Percentiles rank a stretch among this genome's conserved stretches.
These are phyloP conservation scores for Menidia menidia DNA, from an alignment of 2,797 vertebrate genomes.

Conservation along the genomic window DNA sequence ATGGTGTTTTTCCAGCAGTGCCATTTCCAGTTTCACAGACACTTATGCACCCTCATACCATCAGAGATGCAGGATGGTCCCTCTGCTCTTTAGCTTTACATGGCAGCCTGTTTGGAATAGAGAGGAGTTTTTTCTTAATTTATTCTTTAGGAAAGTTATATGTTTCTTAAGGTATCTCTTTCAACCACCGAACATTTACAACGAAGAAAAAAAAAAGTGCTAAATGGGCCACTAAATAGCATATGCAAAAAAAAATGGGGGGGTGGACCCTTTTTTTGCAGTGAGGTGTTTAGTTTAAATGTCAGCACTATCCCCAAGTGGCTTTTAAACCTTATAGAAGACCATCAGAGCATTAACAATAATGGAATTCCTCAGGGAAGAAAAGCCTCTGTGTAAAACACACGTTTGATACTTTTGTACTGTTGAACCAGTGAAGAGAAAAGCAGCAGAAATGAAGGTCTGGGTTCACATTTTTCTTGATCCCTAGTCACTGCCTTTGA, in stretches of 20 bases:
- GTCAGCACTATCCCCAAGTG: neutral
- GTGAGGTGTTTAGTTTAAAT: neutral
- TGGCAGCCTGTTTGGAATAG: too few species aligned
- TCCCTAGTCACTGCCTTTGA: slow-evolving; percentile 64
- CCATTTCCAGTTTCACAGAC: too few species aligned
- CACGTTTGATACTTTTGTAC: neutral
- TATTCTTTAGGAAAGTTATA: neutral
- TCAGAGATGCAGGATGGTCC: too few species aligned
- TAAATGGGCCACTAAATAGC: slow-evolving; percentile 7
- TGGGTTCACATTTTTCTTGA: slow-evolving; percentile 24
- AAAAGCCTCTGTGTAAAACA: slow-evolving; percentile 2
- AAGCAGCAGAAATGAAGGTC: neutral
- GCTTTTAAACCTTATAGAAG: neutral
- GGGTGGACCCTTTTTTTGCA: neutral
- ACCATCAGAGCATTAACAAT: neutral
- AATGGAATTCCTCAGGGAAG: neutral
- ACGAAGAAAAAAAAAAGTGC: neutral
- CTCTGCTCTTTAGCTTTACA: too few species aligned
- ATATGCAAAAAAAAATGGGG: neutral
- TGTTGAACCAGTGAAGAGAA: slow-evolving; percentile 13
- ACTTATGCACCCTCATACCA: too few species aligned
- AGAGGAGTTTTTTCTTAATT: too few species aligned
- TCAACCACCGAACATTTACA: slow-evolving; percentile 11
- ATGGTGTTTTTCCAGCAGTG: too few species aligned
- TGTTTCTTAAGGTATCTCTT: neutral